Evolutionary conservation across 2,113 vertebrate species (phyloP).

Genomic region (Bubo scandiacus): DNA sequence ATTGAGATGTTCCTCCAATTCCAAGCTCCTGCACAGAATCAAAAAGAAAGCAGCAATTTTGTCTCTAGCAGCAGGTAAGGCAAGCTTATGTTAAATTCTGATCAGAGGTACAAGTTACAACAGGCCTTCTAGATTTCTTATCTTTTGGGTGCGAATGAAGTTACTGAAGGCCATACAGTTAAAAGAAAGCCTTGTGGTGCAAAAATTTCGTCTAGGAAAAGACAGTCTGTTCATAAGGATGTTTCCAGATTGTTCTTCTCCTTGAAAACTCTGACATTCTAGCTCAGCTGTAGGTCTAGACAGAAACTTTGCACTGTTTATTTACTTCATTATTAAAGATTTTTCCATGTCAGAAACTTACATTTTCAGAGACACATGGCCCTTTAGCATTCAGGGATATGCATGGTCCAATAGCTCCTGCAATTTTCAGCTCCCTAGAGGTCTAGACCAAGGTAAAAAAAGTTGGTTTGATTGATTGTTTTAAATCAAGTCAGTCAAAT

Average conservation of each 20-base stretch:
- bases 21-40: constrained; percentile 85
- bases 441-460: constrained; percentile 76
- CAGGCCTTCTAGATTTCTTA: background rate
- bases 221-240: background rate
- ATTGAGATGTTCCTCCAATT: constrained; percentile 90
- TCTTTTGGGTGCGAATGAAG: background rate
- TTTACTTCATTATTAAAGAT: background rate
- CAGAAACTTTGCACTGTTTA: background rate
- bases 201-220: background rate
- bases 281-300: background rate
- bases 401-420: constrained; percentile 91
- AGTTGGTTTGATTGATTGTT: background rate
- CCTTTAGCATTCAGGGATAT: constrained; percentile 90
- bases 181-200: background rate
- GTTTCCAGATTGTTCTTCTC: background rate
- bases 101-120: background rate
- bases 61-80: background rate
- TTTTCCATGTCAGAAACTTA: constrained; percentile 69
- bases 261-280: background rate
- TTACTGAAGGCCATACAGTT: background rate
- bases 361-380: constrained; percentile 90
- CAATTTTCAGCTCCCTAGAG: constrained; percentile 92
- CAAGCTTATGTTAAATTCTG: background rate
- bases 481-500: background rate
- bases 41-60: background rate